Percentiles rank a stretch among this genome's conserved stretches.
These are phyloP conservation scores for Neogobius melanostomus DNA, from an alignment of 2,113 vertebrate genomes.

Conservation along the genomic window DNA sequence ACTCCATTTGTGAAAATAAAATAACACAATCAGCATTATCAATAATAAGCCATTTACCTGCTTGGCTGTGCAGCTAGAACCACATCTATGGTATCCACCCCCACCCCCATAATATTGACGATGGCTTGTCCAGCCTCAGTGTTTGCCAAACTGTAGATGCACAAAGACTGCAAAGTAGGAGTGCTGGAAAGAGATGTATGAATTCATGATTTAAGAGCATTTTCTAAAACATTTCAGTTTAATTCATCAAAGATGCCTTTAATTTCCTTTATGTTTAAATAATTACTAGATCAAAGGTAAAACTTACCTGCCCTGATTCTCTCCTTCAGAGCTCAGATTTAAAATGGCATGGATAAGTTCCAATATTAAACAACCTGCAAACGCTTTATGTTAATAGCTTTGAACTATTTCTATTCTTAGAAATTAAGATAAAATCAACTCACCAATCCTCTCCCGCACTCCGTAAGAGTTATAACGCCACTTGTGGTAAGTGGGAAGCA, in stretches of 20 bases:
- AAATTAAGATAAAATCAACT: constrained; percentile 9
- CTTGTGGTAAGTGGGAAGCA: constrained; percentile 96
- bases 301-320: constrained; percentile 84
- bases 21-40: neutral
- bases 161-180: constrained; percentile 91
- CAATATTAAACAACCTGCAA: constrained; percentile 89
- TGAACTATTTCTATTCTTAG: neutral
- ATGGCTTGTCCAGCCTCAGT: constrained; percentile 95
- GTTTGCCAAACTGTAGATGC: constrained; percentile 95
- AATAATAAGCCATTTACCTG: constrained; percentile 74
- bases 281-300: neutral
- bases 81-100: constrained; percentile 94
- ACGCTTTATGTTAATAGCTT: constrained; percentile 9
- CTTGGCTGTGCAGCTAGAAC: constrained; percentile 90
- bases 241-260: neutral
- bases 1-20: neutral
- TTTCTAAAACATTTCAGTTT: neutral
- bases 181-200: constrained; percentile 56
- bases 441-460: constrained; percentile 91
- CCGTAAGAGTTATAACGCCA: constrained; percentile 95
- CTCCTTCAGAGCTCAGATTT: constrained; percentile 90
- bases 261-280: neutral
- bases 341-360: constrained; percentile 96
- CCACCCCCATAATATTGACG: constrained; percentile 95
- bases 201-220: neutral